Conservation (phyloP, 2,888 invertebrate genomes). For the Pimpla rufipes region DNA sequence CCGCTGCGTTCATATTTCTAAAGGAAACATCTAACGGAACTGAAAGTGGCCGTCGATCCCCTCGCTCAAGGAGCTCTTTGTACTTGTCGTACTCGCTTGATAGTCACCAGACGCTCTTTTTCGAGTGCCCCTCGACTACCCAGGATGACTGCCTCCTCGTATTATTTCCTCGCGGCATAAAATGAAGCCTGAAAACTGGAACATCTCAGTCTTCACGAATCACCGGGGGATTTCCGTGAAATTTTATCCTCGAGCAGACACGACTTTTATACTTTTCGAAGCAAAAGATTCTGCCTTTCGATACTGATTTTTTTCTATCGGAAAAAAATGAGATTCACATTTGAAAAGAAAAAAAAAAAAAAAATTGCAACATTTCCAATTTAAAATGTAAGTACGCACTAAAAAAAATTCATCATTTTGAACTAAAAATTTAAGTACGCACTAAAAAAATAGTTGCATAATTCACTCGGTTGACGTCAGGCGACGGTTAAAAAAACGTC, state of each 20-base stretch:
- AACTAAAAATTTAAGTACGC: no score
- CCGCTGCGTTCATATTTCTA: constrained; percentile 46
- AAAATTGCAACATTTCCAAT: no score
- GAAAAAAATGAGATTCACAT: no score
- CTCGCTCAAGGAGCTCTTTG: constrained; percentile 55
- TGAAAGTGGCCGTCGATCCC: constrained; percentile 39
- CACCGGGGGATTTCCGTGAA: not conserved
- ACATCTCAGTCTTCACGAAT: not conserved
- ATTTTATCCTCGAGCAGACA: not conserved
- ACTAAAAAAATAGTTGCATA: no score
- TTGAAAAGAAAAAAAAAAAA: no score
- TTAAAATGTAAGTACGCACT: no score
- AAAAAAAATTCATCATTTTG: no score
- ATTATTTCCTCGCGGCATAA: constrained; percentile 21
- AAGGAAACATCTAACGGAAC: constrained; percentile 53
- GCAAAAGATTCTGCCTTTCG: not conserved
- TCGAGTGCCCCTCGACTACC: constrained; percentile 4
- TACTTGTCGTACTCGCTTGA: constrained; percentile 49
- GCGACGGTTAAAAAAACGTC: no score
- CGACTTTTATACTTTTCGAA: not conserved
- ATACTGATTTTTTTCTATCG: not conserved
- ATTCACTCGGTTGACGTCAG: no score
- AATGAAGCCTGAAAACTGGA: not conserved
- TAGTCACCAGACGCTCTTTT: constrained; percentile 58
- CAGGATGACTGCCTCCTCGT: not conserved